A percentile compares a stretch with the other conserved stretches of the same genome.
Conservation (phyloP, 2,113 vertebrate genomes). For the Tachycineta bicolor region DNA sequence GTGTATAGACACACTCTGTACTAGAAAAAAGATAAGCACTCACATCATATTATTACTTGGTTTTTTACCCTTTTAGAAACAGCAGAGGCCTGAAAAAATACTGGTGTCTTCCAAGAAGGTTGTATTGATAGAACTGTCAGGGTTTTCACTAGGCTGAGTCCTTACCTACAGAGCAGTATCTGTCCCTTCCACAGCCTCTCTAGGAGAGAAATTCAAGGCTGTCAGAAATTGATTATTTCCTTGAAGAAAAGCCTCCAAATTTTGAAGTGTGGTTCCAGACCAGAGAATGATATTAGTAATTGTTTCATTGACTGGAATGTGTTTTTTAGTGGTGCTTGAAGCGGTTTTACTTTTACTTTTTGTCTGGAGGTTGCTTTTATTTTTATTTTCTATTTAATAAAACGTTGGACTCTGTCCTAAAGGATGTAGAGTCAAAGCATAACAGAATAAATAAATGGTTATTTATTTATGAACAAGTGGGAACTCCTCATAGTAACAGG, state of each 20-base stretch:
- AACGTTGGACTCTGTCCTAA: neutral
- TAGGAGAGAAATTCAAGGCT: neutral
- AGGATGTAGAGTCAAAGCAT: neutral
- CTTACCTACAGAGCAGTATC: neutral
- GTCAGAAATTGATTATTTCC: neutral
- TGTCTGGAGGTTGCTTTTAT: neutral
- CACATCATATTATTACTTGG: neutral
- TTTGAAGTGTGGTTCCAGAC: neutral
- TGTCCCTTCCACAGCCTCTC: neutral
- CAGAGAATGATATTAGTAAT: neutral
- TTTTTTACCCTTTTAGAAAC: neutral
- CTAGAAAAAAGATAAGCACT: neutral
- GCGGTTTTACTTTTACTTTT: neutral
- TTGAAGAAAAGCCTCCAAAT: neutral
- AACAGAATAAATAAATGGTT: neutral
- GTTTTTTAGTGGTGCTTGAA: neutral
- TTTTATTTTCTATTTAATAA: neutral
- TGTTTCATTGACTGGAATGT: neutral
- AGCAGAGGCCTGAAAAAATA: neutral
- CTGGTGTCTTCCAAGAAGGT: neutral
- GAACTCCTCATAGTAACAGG: neutral
- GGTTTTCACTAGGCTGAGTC: neutral
- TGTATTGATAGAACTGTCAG: neutral
- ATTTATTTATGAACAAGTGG: conserved; percentile 18
- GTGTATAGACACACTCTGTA: neutral